Evolutionary conservation across 1,140 invertebrate species (phyloP), one percentile per base, ranked within the genome.

Genomic region (Dreissena rostriformis): DNA sequence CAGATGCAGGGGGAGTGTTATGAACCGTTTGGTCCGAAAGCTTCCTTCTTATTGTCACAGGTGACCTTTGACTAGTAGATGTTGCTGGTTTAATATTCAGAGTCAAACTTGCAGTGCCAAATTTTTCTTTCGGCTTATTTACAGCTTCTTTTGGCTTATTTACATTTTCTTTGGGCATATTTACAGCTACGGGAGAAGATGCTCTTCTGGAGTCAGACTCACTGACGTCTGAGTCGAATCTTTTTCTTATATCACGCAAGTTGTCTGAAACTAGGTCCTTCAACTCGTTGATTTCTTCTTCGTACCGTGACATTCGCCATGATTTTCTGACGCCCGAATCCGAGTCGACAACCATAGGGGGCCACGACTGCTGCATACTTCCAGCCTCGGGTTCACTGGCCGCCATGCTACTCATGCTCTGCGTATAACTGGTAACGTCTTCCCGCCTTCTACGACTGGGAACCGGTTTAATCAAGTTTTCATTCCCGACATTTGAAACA

Each of bases 241-340:
- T 82, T 73, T 86, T 87, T 19, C 90, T 71, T 0, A 91, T 78
- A 67, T 89, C 88, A 55, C 66, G 73, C 1, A 91, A 89, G 68
- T 84, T 89, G 51, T 91, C 90, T 6, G 82, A 82, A 65, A 90
- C 90, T 10, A 90, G 71, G 17, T 87, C 86, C 55, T 86, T 85
- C 39, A 91, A 78, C 79, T 91, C 91, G n/a, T 87, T 87, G 0
- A 91, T 77, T 75, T 91, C 91, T n/a, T 91, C 89, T 61, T 91
- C 87, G 77, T 88, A 89, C 49, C 86, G 80, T 4, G 89, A 91
- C 19, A 86, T 72, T 29, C 90, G 81, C 51, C 82, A 86, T 14
- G 53, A 72, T 52, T 75, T 82, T 82, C 82, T 82, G 15, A 82
- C 39, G 1, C 80, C 85, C 65, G 73, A 57, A 53, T 84, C 82